phyloP scores from a whole-genome alignment of 2,113 vertebrate genomes.

The Platichthys stellatus region DNA sequence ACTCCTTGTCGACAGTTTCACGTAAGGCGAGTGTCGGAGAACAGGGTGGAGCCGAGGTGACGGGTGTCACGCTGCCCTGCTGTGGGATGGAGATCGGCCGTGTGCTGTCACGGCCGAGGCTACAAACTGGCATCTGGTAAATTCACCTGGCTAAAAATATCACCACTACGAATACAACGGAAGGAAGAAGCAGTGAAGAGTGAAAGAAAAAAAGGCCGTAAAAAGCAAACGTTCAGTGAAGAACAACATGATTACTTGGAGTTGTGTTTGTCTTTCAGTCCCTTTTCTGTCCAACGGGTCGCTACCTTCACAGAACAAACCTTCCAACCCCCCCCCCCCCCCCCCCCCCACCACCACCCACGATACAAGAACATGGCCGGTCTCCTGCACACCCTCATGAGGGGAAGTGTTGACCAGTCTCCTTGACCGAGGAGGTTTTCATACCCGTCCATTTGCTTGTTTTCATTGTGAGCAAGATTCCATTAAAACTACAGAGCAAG shows the following conservation, averaged over 20 bases:
- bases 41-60: conserved; percentile 1
- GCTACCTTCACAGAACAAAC: conserved; percentile 37
- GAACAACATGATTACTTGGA: background rate
- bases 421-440: too few relatives aligned
- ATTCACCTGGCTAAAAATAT: conserved; percentile 21
- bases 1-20: conserved; percentile 2
- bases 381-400: conserved; percentile 24
- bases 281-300: background rate
- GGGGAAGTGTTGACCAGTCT: conserved; percentile 24
- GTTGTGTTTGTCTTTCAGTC: too few relatives aligned
- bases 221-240: background rate
- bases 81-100: background rate
- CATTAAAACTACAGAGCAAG: background rate
- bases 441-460: background rate
- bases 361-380: conserved; percentile 16
- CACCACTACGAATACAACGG: background rate
- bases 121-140: conserved; percentile 59
- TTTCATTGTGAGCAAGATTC: background rate
- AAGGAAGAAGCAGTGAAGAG: background rate
- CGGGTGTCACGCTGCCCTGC: conserved; percentile 5
- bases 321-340: background rate
- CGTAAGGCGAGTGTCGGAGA: conserved; percentile 41
- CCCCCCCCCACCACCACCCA: too few relatives aligned
- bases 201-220: background rate
- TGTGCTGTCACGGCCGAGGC: conserved; percentile 2